Evolutionary conservation across 2,113 vertebrate species (phyloP), one percentile per base, ranked within the genome.

Genomic region (Mesoclemmys tuberculata): DNA sequence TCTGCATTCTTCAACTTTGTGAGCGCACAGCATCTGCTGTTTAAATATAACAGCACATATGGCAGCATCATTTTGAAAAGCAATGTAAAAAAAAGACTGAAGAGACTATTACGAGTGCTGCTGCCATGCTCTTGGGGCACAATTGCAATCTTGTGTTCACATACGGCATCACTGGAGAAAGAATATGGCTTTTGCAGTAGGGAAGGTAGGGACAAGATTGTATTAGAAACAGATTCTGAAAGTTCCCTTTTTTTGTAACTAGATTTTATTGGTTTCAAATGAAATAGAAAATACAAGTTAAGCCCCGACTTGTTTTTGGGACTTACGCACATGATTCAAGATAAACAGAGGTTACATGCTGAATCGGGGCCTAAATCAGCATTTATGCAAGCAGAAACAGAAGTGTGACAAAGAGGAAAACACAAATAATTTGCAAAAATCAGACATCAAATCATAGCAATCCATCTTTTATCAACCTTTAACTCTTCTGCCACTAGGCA

Each of bases 21-120:
- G 95, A 97, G 96, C 96, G 97, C 95, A 94, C 97, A 88, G 92
- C 97, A 97, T 97, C 97, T 98, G 98, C 96, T 97, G 61, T 95
- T 97, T 98, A 98, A 97, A 98, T 97, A 96, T 97, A 98, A 97
- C 96, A 93, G 96, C 96, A 95, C 96, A 94, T 95, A 96, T 96
- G 96, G 96, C 93, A 88, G 90, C 96, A 94, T 97, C 97, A 85
- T 97, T 97, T 96, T 95, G 94, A 92, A 95, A 96, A 98, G 93
- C 82, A 86, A 93, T 89, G 87, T 92, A 92, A 91, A 96, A 95
- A 97, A 94, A 95, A 97, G 90, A 95, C 90, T 92, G 90, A 96
- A 97, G 91, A 96, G 96, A 95, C 87, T 85, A 93, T 95, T 91
- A 92, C 85, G 85, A 81, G 61, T 35, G 84, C 93, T 85, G 90